Base-by-base conservation (phyloP, 2,113 vertebrate species). In the Catharus bicknelli region DNA sequence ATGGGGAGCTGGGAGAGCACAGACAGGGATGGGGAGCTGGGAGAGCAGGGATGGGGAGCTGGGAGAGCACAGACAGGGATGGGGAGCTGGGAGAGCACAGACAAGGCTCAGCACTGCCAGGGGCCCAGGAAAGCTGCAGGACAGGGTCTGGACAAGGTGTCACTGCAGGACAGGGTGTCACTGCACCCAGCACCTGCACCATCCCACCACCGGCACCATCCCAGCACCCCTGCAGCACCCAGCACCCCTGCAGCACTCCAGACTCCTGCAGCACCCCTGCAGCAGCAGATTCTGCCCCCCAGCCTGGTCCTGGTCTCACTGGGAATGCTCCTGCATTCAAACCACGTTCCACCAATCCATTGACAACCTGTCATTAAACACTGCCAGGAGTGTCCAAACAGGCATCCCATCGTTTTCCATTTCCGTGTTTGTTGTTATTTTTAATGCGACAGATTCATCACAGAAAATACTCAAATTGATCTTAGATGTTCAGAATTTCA, bases 221-320 rank as follows among this genome's bases (percentile, higher is more conserved):
- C 51, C 51, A 53, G 9, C 9, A n/a, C n/a, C 2, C 50, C 50
- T 51, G 9, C 38, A 12, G 12, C 21, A 27, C 1, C 3, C 38
- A 12, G 12, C 21, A 27, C 1, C 3, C 22, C 61, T 30, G 61
- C 32, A 12, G 12, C 21, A 4, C 3, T n/a, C n/a, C 66, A 34
- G 34, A 34, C 34, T 7, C 34, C 34, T 30, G 61, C 32, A 34
- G 32, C 23, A 4, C 3, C n/a, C 66, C 66, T 3, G 45, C 15
- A 50, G 47, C 47, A 48, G 47, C 47, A 50, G 48, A 50, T 26
- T 23, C 48, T 50, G 23, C 10, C 22, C 34, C 23, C 8, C 34
- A 36, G 7, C 34, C 34, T 36, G 34, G 16, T 7, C 3, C 5
- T 1, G 6, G 1, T 22, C 7, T 9, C 55, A 1, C 34, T 11